A percentile compares a stretch with the other conserved stretches of the same genome.
phyloP scores from a whole-genome alignment of 1,140 invertebrate genomes.

The Drosophila kohkoa region DNA sequence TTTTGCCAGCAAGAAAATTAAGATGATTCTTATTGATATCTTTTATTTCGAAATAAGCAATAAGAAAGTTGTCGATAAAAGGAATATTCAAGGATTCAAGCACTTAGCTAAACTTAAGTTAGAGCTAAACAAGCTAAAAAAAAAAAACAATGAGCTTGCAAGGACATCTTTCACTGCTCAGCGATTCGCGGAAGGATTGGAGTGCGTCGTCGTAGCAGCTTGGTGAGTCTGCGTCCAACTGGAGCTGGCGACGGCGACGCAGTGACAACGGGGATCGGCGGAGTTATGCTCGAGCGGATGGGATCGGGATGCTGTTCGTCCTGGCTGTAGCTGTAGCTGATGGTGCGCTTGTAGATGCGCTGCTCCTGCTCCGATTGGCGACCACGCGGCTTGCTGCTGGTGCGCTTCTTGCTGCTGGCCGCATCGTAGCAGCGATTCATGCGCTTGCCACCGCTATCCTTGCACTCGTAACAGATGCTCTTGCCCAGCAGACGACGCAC shows the following conservation, averaged over 20 bases:
- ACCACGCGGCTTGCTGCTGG: slow-evolving; percentile 8
- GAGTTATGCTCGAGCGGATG: neutral
- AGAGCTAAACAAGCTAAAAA: neutral
- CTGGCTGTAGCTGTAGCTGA: slow-evolving; percentile 60
- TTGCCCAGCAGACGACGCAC: slow-evolving; percentile 43
- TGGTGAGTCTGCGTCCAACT: neutral
- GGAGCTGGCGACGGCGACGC: neutral
- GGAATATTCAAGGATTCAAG: neutral
- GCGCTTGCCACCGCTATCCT: slow-evolving; percentile 53
- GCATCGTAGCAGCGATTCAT: slow-evolving; percentile 61
- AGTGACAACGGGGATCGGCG: neutral
- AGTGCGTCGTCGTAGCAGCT: neutral
- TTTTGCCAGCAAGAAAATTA: too few relatives aligned
- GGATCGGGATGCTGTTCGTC: neutral
- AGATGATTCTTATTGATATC: too few relatives aligned
- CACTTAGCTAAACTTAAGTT: too few relatives aligned
- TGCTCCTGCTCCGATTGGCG: slow-evolving; percentile 51
- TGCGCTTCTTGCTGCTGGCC: slow-evolving; percentile 1
- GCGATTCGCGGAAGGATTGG: neutral
- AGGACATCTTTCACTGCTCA: neutral
- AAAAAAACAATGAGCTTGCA: neutral
- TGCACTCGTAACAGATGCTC: slow-evolving; percentile 63
- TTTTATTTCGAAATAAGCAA: neutral
- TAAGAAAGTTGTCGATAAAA: neutral
- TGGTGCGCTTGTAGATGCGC: slow-evolving; percentile 71